Evolutionary conservation across 1,140 invertebrate species (phyloP).

Genomic region (Aphaenogaster floridana): DNA sequence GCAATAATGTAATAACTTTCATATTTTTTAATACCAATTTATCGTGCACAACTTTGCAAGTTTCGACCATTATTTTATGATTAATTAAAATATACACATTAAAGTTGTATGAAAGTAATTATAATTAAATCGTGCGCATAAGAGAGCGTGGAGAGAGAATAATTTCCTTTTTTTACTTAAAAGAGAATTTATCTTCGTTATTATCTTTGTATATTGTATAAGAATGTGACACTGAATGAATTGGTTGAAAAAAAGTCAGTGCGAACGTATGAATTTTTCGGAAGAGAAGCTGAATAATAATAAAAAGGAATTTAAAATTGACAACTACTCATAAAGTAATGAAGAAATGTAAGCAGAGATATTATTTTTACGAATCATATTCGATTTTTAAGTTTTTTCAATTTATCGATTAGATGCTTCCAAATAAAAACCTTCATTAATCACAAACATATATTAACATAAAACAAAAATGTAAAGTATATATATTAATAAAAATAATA

Average conservation of each 20-base stretch:
- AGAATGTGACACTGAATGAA: neutral
- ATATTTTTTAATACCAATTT: constrained; percentile 25
- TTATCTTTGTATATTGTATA: neutral
- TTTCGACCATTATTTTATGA: constrained; percentile 31
- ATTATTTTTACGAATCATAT: neutral
- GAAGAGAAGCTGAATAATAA: neutral
- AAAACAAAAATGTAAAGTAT: neutral
- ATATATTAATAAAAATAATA: neutral
- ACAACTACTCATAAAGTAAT: neutral
- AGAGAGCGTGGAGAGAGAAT: neutral
- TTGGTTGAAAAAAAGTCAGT: neutral
- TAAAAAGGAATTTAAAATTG: neutral
- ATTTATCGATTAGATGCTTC: neutral
- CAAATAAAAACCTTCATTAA: neutral
- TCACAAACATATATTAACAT: neutral
- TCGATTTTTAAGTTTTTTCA: neutral
- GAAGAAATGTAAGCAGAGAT: neutral
- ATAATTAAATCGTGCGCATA: neutral
- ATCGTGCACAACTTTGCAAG: constrained; percentile 5
- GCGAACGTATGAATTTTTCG: neutral
- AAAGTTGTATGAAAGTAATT: constrained; percentile 30
- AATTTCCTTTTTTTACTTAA: neutral
- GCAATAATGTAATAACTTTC: neutral
- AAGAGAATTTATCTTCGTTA: constrained; percentile 12
- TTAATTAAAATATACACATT: constrained; percentile 38